phyloP scores from a whole-genome alignment of 1,140 invertebrate genomes.

The Lepidotrigona ventralis region DNA sequence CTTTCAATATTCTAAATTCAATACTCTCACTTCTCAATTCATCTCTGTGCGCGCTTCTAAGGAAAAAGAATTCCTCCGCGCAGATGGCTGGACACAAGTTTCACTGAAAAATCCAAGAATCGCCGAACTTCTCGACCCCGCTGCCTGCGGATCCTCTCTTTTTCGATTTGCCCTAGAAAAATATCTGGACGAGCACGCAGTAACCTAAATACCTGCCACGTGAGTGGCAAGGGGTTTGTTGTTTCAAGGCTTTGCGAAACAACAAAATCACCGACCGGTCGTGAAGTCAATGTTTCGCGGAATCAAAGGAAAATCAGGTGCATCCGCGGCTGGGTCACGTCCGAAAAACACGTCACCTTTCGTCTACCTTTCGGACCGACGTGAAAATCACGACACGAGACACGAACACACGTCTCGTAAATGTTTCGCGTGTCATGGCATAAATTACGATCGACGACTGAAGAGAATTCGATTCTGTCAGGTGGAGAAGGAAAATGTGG shows the following conservation, averaged over 20 bases:
- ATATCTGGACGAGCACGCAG: constrained; percentile 1
- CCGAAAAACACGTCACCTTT: constrained; percentile 20
- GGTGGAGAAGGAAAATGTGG: not conserved
- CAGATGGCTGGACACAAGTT: not conserved
- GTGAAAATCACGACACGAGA: not conserved
- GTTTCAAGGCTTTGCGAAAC: constrained; percentile 45
- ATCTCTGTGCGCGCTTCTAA: too few relatives aligned
- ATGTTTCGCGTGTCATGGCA: constrained; percentile 6
- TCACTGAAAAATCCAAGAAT: not conserved
- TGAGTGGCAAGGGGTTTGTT: constrained; percentile 44
- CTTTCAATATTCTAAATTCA: not conserved
- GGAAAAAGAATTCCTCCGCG: too few relatives aligned
- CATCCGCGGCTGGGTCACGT: constrained; percentile 30
- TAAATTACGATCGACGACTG: not conserved
- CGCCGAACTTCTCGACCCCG: not conserved
- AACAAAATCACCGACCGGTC: constrained; percentile 30
- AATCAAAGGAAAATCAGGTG: constrained; percentile 26
- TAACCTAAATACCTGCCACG: constrained; percentile 53
- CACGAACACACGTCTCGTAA: not conserved
- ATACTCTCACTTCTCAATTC: not conserved
- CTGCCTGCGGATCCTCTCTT: not conserved
- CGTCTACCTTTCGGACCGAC: not conserved
- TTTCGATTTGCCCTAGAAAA: constrained; percentile 20
- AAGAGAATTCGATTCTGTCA: not conserved
- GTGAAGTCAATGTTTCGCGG: constrained; percentile 50